A percentile compares a stretch with the other conserved stretches of the same genome.
phyloP scores from a whole-genome alignment of 2,797 vertebrate species.

The Hyperoplus lanceolatus region DNA sequence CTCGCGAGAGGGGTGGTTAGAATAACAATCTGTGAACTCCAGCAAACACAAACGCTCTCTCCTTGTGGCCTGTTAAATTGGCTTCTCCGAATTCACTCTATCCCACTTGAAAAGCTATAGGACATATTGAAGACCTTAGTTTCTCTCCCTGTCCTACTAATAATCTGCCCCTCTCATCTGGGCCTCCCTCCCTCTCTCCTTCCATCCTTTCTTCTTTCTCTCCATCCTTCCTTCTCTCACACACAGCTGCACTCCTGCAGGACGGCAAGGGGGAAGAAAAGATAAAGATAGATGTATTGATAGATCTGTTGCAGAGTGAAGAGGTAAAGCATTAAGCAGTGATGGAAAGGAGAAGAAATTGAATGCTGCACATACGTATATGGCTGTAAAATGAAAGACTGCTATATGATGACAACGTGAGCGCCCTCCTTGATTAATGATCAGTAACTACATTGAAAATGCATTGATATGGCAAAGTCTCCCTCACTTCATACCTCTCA shows the following conservation, averaged over 20 bases:
- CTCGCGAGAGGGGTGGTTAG: constrained; percentile 70
- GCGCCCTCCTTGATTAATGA: constrained; percentile 52
- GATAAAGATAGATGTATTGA: constrained; percentile 10
- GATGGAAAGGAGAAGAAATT: constrained; percentile 31
- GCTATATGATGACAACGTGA: constrained; percentile 48
- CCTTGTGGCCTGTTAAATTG: constrained; percentile 69
- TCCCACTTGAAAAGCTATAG: constrained; percentile 70
- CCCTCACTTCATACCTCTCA: constrained; percentile 58
- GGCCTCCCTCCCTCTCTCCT: constrained; percentile 60
- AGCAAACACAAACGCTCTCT: constrained; percentile 74
- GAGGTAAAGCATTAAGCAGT: constrained; percentile 16
- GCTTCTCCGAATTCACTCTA: constrained; percentile 55
- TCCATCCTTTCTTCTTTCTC: constrained; percentile 39
- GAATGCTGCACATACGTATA: constrained; percentile 22
- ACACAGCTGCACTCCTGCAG: constrained; percentile 71
- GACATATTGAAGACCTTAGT: constrained; percentile 82
- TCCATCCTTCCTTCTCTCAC: constrained; percentile 46
- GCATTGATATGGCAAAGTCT: constrained; percentile 48
- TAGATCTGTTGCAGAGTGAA: constrained; percentile 6
- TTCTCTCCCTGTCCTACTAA: constrained; percentile 65
- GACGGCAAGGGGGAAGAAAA: constrained; percentile 30
- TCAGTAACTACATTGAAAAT: constrained; percentile 50
- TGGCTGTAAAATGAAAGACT: constrained; percentile 37
- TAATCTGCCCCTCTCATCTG: constrained; percentile 65
- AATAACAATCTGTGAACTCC: constrained; percentile 76